Evolutionary conservation across 1,140 invertebrate species (phyloP).

Genomic region (Drosophila teissieri): DNA sequence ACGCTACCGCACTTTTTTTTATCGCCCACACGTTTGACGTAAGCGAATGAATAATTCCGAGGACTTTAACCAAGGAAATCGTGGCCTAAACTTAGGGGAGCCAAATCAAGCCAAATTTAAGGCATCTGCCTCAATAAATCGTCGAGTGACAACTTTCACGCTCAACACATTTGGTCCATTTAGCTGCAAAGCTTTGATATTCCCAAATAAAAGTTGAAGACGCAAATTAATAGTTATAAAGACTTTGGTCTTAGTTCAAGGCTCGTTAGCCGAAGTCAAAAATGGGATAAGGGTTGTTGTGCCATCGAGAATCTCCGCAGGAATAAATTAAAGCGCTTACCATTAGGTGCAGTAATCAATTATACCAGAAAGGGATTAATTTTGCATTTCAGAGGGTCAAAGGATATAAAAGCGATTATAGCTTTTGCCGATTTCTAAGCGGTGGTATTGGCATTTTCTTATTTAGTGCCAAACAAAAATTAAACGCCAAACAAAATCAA

Average conservation of each 20-base stretch:
- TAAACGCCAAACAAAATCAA: too few species aligned
- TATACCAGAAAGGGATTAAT: neutral
- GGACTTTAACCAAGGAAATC: too few species aligned
- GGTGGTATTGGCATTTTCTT: too few species aligned
- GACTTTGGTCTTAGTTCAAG: constrained; percentile 17
- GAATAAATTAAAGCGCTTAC: neutral
- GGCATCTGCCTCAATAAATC: too few species aligned
- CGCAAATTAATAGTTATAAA: constrained; percentile 55
- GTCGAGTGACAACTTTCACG: too few species aligned
- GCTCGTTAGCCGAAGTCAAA: neutral
- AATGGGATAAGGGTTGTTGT: neutral
- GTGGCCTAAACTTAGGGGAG: neutral
- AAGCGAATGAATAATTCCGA: neutral
- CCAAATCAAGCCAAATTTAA: neutral
- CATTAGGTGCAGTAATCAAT: neutral
- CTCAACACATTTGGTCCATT: constrained; percentile 15
- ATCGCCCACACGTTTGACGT: neutral
- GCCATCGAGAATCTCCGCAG: too few species aligned
- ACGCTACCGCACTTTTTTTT: neutral
- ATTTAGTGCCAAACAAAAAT: too few species aligned
- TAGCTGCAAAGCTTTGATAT: constrained; percentile 12
- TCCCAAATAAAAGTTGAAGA: constrained; percentile 56
- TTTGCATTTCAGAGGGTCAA: neutral
- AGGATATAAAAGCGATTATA: neutral
- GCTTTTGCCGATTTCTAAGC: too few species aligned